These are phyloP conservation scores for Poecilia picta DNA, from an alignment of 2,797 vertebrate species.

Conservation along the genomic window DNA sequence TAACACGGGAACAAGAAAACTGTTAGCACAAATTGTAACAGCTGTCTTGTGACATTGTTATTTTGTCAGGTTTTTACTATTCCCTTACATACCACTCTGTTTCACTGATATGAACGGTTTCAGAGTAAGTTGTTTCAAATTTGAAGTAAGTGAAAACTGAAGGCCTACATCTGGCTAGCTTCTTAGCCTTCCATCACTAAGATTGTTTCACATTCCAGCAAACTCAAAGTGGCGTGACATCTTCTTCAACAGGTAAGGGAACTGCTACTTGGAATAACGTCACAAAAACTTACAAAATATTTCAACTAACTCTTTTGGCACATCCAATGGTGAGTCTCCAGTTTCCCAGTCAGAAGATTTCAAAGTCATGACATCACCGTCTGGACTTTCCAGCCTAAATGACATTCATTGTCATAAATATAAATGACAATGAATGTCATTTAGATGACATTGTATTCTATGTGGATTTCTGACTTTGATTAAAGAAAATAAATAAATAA, in stretches of 20 bases:
- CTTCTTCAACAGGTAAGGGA: not conserved
- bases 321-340: not conserved
- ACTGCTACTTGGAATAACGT: not conserved
- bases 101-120: not conserved
- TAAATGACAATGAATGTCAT: no score
- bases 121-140: not conserved
- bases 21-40: not conserved
- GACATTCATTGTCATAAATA: no score
- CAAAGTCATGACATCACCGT: not conserved
- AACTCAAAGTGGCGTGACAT: not conserved
- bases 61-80: not conserved
- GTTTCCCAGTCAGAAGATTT: not conserved
- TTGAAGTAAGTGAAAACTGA: not conserved
- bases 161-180: not conserved
- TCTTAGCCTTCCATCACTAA: not conserved
- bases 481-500: no score
- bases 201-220: not conserved
- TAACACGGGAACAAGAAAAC: not conserved
- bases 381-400: not conserved
- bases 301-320: not conserved
- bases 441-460: no score
- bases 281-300: not conserved
- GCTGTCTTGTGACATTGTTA: not conserved
- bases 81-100: not conserved
- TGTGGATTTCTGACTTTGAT: no score